These are phyloP conservation scores for Serripes groenlandicus DNA, from an alignment of 2,888 invertebrate genomes.

Conservation along the genomic window DNA sequence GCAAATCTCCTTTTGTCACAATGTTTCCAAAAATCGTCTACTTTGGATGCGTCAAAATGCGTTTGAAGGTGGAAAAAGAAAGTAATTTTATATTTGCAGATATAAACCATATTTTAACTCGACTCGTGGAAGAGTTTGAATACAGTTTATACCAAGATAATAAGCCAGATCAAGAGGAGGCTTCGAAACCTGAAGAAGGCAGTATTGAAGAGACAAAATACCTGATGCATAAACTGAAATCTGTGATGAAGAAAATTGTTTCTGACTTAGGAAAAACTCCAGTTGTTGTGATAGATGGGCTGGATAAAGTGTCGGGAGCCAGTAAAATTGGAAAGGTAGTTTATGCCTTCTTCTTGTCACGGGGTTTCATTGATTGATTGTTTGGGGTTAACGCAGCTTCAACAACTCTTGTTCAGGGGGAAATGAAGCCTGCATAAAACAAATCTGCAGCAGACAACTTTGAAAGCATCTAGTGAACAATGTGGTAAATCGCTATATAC, in stretches of 20 bases:
- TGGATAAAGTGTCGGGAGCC: constrained; percentile 69
- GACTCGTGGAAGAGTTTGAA: constrained; percentile 64
- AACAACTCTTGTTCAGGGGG: too few relatives aligned
- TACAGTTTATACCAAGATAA: constrained; percentile 20
- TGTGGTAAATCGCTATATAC: too few relatives aligned
- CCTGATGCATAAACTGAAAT: constrained; percentile 52
- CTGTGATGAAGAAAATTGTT: constrained; percentile 48
- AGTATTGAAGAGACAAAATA: constrained; percentile 29
- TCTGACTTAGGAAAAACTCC: constrained; percentile 59
- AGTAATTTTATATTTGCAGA: constrained; percentile 63
- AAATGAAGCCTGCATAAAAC: too few relatives aligned
- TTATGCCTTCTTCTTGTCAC: too few relatives aligned
- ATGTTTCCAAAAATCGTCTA: too few relatives aligned
- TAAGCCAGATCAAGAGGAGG: neutral
- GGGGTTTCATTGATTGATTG: too few relatives aligned
- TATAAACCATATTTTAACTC: constrained; percentile 64
- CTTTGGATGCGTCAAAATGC: too few relatives aligned
- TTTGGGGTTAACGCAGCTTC: too few relatives aligned
- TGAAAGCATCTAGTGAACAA: too few relatives aligned
- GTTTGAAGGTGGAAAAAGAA: too few relatives aligned
- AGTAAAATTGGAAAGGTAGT: constrained; percentile 73
- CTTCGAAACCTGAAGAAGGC: constrained; percentile 21
- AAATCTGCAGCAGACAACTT: too few relatives aligned
- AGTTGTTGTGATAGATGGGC: constrained; percentile 73
- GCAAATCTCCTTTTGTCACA: too few relatives aligned